Conservation (phyloP, 2,113 vertebrate species). For the Bucco capensis region DNA sequence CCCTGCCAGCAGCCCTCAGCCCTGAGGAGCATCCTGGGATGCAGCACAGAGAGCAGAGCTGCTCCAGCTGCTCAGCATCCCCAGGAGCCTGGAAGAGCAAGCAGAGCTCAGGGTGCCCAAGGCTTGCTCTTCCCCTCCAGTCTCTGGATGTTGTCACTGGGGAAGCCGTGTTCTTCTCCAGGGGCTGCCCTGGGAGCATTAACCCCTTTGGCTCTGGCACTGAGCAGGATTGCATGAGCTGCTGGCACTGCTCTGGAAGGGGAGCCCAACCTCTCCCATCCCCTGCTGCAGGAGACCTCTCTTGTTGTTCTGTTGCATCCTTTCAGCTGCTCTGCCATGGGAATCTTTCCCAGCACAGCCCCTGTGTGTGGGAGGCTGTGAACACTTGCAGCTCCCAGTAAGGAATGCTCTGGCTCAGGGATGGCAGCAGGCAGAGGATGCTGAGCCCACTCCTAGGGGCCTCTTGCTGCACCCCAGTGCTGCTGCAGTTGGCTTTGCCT, state of each 20-base stretch:
- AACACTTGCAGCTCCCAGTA: slow-evolving; percentile 60
- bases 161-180: background rate
- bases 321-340: slow-evolving; percentile 48
- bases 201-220: background rate
- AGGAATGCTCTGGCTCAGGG: slow-evolving; percentile 47
- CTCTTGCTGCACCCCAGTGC: background rate
- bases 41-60: background rate
- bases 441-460: background rate
- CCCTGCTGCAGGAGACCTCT: background rate
- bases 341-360: slow-evolving; percentile 43
- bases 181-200: background rate
- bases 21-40: background rate
- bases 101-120: background rate
- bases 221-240: background rate
- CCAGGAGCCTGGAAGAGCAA: background rate
- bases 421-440: background rate
- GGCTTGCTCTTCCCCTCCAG: background rate
- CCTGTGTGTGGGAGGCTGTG: slow-evolving; percentile 55
- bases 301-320: slow-evolving; percentile 57
- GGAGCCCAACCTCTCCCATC: background rate
- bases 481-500: slow-evolving; percentile 1
- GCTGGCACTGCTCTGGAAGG: background rate
- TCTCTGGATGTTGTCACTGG: background rate
- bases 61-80: background rate
- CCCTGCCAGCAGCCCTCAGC: background rate